Evolutionary conservation across 2,113 vertebrate species (phyloP).

Genomic region (Holacanthus passer): DNA sequence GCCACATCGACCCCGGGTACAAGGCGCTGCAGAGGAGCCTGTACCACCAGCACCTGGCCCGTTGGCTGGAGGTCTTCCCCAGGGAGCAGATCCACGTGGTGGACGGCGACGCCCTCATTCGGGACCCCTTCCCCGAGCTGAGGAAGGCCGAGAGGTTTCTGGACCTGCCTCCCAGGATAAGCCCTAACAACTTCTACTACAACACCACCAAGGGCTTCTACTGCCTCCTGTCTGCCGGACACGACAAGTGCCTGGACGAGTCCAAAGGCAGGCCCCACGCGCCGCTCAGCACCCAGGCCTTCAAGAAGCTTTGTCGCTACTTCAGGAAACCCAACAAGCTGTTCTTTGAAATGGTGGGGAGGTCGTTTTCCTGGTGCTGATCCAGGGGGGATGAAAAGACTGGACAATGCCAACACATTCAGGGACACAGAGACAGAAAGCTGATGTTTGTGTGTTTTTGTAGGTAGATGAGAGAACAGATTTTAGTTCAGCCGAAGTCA

Average conservation of each 20-base stretch:
- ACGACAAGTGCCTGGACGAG: conserved; percentile 86
- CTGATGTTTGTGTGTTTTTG: conserved; percentile 25
- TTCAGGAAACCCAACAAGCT: conserved; percentile 83
- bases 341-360: conserved; percentile 87
- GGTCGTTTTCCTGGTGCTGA: conserved; percentile 88
- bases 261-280: conserved; percentile 88
- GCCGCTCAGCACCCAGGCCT: conserved; percentile 76
- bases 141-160: conserved; percentile 85
- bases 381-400: background rate
- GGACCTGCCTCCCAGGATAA: conserved; percentile 80
- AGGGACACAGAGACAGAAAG: conserved; percentile 22
- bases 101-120: conserved; percentile 85
- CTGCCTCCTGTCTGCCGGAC: conserved; percentile 84
- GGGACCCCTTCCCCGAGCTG: conserved; percentile 85
- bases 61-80: conserved; percentile 86
- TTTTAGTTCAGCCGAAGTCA: background rate
- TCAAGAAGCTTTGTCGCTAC: conserved; percentile 84
- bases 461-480: conserved; percentile 23
- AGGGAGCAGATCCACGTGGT: conserved; percentile 86
- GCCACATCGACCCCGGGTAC: conserved; percentile 80
- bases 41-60: conserved; percentile 83
- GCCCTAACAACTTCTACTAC: conserved; percentile 86
- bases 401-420: conserved; percentile 33
- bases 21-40: conserved; percentile 88
- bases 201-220: conserved; percentile 89